Evolutionary conservation across 2,797 vertebrate species (phyloP), one percentile per base, ranked within the genome.

Genomic region (Eidolon dupreanum): DNA sequence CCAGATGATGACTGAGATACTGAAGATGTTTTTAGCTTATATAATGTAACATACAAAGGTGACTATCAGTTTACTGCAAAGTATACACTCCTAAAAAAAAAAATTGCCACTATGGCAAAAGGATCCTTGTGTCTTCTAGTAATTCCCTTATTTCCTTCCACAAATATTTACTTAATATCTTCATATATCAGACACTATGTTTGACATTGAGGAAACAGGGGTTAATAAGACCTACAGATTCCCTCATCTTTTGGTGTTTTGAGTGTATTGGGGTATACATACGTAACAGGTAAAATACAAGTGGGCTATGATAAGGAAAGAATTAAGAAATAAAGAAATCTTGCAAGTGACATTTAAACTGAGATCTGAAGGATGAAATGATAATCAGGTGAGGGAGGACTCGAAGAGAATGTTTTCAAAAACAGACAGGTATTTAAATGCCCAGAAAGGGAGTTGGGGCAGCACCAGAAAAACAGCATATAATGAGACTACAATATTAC

Each of bases 331-430:
- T 78, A 63, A 59, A 12, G 19, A 46, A 93, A 33, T 85, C 73
- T 88, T 77, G 4, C 8, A 94, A 73, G 36, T 85, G 53, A 90
- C 26, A 90, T 95, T 77, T 94, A 92, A 87, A 89, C 9, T 57
- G 88, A 90, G 43, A 70, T 92, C 36, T 38, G 59, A 68, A 87
- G 55, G 61, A 71, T 51, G n/a, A 70, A 66, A 20, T 28, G 6
- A 74, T 91, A 83, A 33, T 81, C 5, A 88, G 51, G 20, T 33
- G 13, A 82, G 6, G 28, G 28, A 79, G 11, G 55, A 33, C 9
- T 68, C 57, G 5, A 51, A 88, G 19, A 77, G 8, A 96, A 93
- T 43, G 19, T 93, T 86, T 95, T 96, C 24, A 46, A 74, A 96
- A 93, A 82, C 1, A 83, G 28, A 4, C 82, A 78, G 43, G 11